Conservation (phyloP, 2,888 invertebrate species). For the Hipparchia sbordonii region DNA sequence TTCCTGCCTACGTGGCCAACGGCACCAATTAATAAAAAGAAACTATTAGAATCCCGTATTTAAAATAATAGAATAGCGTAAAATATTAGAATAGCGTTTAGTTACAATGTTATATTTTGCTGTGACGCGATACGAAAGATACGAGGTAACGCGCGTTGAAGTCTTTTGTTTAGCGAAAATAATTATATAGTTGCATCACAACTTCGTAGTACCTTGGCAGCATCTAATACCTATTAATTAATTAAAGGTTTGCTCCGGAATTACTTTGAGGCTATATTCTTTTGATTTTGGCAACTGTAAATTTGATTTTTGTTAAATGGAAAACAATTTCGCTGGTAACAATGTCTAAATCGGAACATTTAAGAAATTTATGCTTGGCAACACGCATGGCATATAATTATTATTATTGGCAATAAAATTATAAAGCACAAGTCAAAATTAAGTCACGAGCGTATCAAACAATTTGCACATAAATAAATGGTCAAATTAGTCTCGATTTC, state of each 20-base stretch:
- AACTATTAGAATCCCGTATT: too few species aligned
- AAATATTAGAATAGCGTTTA: too few species aligned
- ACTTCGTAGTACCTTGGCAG: background rate
- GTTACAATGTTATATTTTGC: background rate
- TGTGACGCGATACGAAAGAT: conserved; percentile 9
- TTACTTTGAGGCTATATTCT: background rate
- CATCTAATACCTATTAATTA: conserved; percentile 5
- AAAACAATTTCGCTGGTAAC: too few species aligned
- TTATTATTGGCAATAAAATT: background rate
- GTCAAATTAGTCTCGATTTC: background rate
- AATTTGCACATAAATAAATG: background rate
- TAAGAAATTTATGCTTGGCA: background rate
- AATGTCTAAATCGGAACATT: background rate
- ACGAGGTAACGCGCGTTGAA: conserved; percentile 34
- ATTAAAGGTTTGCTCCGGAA: background rate
- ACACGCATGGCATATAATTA: background rate
- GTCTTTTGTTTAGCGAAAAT: conserved; percentile 33
- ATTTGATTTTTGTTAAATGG: too few species aligned
- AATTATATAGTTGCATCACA: conserved; percentile 17
- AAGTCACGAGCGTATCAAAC: conserved; percentile 3
- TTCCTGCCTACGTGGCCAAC: too few species aligned
- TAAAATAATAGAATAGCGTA: too few species aligned
- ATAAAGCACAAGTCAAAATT: conserved; percentile 6
- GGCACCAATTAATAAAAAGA: too few species aligned
- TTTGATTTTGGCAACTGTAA: too few species aligned